phyloP scores from a whole-genome alignment of 1,140 invertebrate species.

The Acromyrmex heyeri region DNA sequence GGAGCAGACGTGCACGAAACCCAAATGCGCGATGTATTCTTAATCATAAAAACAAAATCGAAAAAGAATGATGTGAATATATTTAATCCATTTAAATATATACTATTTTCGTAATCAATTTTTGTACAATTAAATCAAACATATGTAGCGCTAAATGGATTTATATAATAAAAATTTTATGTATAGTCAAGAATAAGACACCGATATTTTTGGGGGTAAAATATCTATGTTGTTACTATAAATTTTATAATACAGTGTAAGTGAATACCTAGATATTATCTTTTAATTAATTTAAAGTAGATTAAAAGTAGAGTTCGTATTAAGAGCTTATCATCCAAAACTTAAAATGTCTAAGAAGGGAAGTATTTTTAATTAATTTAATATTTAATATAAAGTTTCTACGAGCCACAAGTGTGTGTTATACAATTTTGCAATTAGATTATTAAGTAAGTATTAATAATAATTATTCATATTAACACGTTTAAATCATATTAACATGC shows the following conservation, averaged over 20 bases:
- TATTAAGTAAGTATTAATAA: not conserved
- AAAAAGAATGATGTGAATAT: not conserved
- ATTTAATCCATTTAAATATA: not conserved
- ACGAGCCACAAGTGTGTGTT: not conserved
- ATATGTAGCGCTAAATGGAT: not conserved
- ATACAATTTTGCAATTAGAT: not conserved
- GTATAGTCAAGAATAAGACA: not conserved
- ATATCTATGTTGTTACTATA: not conserved
- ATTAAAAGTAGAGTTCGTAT: not conserved
- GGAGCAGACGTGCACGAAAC: slow-evolving; percentile 42
- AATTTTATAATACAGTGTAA: not conserved
- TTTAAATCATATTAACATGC: not conserved
- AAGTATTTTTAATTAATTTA: slow-evolving; percentile 35
- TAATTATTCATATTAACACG: not conserved
- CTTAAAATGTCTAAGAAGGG: slow-evolving; percentile 1
- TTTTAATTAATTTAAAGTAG: slow-evolving; percentile 15
- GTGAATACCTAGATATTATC: not conserved
- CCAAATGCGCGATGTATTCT: slow-evolving; percentile 36
- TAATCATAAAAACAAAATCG: slow-evolving; percentile 26
- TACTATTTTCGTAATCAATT: not conserved
- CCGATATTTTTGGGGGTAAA: not conserved
- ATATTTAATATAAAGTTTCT: not conserved
- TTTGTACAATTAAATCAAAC: not conserved
- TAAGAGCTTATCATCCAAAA: not conserved
- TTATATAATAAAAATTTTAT: not conserved